Evolutionary conservation across 1,140 invertebrate genomes (phyloP).

Genomic region (Neoseiulus cucumeris): DNA sequence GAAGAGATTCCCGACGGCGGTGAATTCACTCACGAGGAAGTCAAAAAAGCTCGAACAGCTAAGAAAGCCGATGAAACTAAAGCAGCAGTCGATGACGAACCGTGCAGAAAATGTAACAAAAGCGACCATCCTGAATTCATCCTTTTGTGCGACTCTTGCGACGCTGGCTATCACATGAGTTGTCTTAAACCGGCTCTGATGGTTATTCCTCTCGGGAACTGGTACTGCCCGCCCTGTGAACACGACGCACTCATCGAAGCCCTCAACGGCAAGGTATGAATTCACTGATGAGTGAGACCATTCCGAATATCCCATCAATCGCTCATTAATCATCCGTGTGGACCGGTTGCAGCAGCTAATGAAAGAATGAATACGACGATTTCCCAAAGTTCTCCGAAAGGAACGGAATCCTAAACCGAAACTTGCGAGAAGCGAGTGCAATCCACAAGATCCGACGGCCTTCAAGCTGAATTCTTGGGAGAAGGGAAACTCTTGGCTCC

Average conservation of each 20-base stretch:
- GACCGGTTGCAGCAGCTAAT: no score
- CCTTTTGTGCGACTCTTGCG: conserved; percentile 76
- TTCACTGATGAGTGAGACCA: no score
- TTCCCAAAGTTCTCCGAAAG: no score
- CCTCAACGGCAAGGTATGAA: neutral
- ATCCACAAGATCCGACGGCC: no score
- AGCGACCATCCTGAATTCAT: conserved; percentile 85
- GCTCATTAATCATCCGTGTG: no score
- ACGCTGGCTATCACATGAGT: conserved; percentile 80
- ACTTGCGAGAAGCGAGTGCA: no score
- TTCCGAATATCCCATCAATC: no score
- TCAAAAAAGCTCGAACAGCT: conserved; percentile 41
- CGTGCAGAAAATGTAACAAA: conserved; percentile 66
- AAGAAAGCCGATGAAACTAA: conserved; percentile 33
- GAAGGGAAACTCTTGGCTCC: no score
- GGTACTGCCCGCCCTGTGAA: conserved; percentile 89
- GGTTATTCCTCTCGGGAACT: conserved; percentile 83
- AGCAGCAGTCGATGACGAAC: conserved; percentile 26
- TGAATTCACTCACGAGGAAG: conserved; percentile 29
- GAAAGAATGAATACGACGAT: no score
- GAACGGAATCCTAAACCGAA: no score
- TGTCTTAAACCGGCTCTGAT: conserved; percentile 73
- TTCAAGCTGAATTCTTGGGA: no score
- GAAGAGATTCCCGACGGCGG: conserved; percentile 21
- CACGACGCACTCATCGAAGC: conserved; percentile 32